Evolutionary conservation across 2,797 vertebrate genomes (phyloP).

Genomic region (Margarornis squamiger): DNA sequence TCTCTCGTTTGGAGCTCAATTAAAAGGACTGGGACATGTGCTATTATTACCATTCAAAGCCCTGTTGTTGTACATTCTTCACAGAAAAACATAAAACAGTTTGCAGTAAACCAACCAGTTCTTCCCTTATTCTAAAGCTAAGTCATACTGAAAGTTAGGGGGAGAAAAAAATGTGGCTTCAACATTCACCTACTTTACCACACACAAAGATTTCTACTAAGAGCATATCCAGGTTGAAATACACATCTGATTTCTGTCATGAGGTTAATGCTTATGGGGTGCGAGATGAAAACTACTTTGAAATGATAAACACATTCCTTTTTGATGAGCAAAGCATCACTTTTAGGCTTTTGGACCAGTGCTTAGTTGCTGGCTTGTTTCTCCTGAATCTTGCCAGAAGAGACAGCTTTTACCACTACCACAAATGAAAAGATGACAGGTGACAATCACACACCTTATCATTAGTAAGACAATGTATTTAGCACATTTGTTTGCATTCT

Average conservation of each 20-base stretch:
- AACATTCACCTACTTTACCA: constrained; percentile 58
- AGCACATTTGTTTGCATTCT: neutral
- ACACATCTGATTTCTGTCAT: constrained; percentile 4
- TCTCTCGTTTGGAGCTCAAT: neutral
- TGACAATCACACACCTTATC: neutral
- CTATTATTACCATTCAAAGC: constrained; percentile 8
- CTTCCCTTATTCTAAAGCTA: constrained; percentile 43
- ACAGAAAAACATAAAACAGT: constrained; percentile 12
- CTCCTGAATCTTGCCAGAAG: neutral
- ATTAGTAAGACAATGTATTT: neutral
- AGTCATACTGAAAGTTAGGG: neutral
- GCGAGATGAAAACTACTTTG: neutral
- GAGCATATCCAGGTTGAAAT: constrained; percentile 53
- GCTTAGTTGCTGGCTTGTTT: neutral
- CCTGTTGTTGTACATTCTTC: constrained; percentile 46
- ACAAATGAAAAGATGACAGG: neutral
- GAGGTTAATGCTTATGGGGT: constrained; percentile 34
- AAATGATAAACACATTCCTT: constrained; percentile 35
- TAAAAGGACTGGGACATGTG: neutral
- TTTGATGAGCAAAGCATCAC: neutral
- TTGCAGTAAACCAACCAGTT: constrained; percentile 2
- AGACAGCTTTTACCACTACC: neutral
- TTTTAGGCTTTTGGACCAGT: constrained; percentile 23
- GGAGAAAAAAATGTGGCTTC: neutral
- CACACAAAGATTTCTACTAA: constrained; percentile 52